These are phyloP conservation scores for Ormyrus labotus DNA, from an alignment of 2,888 invertebrate genomes.

Conservation along the genomic window DNA sequence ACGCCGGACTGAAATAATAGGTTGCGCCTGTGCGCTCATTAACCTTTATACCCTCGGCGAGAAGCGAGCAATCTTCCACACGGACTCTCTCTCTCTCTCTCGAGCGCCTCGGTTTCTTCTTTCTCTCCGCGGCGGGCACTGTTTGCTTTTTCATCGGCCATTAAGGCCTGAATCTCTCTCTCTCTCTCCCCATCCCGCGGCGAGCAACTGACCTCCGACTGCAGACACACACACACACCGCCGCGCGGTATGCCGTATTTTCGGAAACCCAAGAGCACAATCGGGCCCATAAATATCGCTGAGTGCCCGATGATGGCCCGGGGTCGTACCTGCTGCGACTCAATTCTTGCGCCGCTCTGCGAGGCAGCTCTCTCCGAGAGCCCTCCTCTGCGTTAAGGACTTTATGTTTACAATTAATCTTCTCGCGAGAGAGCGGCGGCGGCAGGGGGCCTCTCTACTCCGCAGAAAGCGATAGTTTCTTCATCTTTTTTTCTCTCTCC, in stretches of 20 bases:
- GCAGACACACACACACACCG: neutral
- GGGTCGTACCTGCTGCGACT: neutral
- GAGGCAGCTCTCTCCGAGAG: no score
- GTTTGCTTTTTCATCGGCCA: slow-evolving; percentile 54
- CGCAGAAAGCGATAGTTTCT: no score
- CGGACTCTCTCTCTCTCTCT: slow-evolving; percentile 57
- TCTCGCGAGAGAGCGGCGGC: no score
- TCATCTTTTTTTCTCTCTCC: no score
- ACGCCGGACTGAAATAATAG: slow-evolving; percentile 74
- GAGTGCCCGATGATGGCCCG: neutral
- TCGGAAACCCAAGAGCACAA: slow-evolving; percentile 5
- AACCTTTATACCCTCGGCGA: slow-evolving; percentile 75
- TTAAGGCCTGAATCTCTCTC: slow-evolving; percentile 12
- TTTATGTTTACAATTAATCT: no score
- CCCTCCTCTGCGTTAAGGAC: no score
- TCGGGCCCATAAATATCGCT: slow-evolving; percentile 14
- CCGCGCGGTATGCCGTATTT: neutral
- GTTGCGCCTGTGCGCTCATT: slow-evolving; percentile 75
- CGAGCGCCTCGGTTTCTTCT: neutral
- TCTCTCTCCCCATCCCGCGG: neutral
- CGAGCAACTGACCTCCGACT: slow-evolving; percentile 12
- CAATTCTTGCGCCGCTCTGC: no score
- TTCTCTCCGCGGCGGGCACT: neutral
- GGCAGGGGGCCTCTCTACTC: no score
- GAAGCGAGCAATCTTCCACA: slow-evolving; percentile 71